Conservation (phyloP, 2,113 vertebrate species). For the Rana temporaria region DNA sequence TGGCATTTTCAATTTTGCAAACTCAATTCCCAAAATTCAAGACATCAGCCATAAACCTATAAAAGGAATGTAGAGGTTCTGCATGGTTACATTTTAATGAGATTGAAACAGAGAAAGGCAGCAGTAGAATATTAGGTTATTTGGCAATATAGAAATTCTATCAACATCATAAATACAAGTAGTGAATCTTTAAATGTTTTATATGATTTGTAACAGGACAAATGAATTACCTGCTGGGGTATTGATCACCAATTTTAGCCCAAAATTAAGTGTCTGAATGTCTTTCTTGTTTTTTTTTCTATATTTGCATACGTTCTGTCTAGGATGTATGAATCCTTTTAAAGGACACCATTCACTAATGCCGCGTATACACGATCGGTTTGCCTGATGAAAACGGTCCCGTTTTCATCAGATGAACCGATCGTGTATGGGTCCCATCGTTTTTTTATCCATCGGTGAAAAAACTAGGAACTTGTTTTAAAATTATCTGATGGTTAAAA, state of each 20-base stretch:
- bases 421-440: no score
- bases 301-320: no score
- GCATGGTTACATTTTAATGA: slow-evolving; percentile 50
- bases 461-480: no score
- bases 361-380: no score
- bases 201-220: not conserved
- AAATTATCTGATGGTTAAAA: no score
- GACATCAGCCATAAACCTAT: slow-evolving; percentile 42
- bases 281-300: no score
- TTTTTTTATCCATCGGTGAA: no score
- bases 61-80: slow-evolving; percentile 48
- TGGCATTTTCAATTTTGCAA: slow-evolving; percentile 51
- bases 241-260: not conserved
- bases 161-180: slow-evolving; percentile 39
- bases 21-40: slow-evolving; percentile 47
- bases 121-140: slow-evolving; percentile 35
- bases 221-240: not conserved
- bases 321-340: no score
- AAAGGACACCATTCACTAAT: no score
- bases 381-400: no score
- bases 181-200: slow-evolving; percentile 8
- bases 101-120: slow-evolving; percentile 25
- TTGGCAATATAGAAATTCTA: slow-evolving; percentile 17
- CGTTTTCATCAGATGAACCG: no score
- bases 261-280: no score